Base-by-base conservation (phyloP, 2,113 vertebrate genomes). In the Brachypodius melanocephalos region DNA sequence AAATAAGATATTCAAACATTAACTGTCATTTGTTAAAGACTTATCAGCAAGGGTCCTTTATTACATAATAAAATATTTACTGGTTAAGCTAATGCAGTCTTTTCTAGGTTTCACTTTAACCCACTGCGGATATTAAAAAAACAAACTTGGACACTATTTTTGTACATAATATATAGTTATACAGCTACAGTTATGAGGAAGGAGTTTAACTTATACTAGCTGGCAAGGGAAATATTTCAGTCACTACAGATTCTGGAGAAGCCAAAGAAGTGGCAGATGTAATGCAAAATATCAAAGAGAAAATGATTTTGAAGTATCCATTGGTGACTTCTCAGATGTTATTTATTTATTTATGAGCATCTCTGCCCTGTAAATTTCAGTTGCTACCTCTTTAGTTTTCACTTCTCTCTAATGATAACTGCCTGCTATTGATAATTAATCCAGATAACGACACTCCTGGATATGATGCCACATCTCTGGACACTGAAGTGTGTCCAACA, bases 401-500 rank as follows among this genome's bases (percentile, higher is more conserved):
- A 90, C 62, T 96, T 93, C 52, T 77, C 51, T 94, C 75, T 98
- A 97, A 98, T 96, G 95, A 88, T 96, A 95, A 95, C 91, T 97
- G 91, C 89, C 89, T 2, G 10, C 91, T 97, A 97, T 96, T 98
- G 94, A 96, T 97, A 98, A 98, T 98, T 98, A 98, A 98, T 98
- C 93, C 91, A 95, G 97, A 97, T 98, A 98, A 98, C 72, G 93
- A 97, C 92, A 96, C 95, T 96, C 81, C 84, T 96, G 95, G 85
- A 96, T 96, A 95, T 94, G 96, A 97, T 91, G 85, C 94, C 92
- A 94, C 90, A 96, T 98, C 97, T 97, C 97, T 96, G 97, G 97
- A 98, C 96, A 94, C 93, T 96, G 97, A 98, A 98, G 97, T 98
- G 97, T 97, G 97, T 98, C 97, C 96, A 97, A 97, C 82, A 97